Base-by-base conservation (phyloP, 2,888 invertebrate species). In the Eupithecia exiguata region DNA sequence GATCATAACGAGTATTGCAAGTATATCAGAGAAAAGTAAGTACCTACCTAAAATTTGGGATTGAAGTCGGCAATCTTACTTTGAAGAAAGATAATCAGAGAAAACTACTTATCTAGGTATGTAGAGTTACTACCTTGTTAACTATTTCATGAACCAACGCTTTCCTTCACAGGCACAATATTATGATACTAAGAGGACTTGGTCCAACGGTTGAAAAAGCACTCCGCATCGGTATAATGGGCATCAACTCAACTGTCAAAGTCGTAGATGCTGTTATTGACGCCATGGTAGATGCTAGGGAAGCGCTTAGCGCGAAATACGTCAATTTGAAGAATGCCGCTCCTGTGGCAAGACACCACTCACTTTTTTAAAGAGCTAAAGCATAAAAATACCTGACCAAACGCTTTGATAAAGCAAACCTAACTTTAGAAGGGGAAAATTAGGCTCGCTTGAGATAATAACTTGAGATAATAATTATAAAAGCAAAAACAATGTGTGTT, bases 151-250 rank as follows among this genome's bases (percentile, higher is more conserved):
- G 49, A 49, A 49, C 9, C 3, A n/a, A n/a, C 6, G 3, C 49
- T 72, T 67, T 66, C 18, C 69, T 72, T 81, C 76, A 40, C 87
- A 94, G 94, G 18, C 87, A 93, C 79, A 89, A 91, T 74, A 95
- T 98, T 46, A 96, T 98, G 85, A 96, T 99, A 75, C 96, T 97
- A 79, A 97, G 97, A 7, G 98, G 98, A 0, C 90, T 98, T 21
- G 98, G 98, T 0, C 97, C 97, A 0, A 97, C 98, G 0, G 95
- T 92, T 0, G 97, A 97, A 40, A 96, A 97, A 83, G 95, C 98
- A 0, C 96, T 98, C 83, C 96, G 98, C 18, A 96, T 99, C 77
- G 98, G 99, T 1, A 89, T 98, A n/a, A 97, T 99, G 97, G 98
- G 98, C 4, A 92, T 92, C 49, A 94, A 92, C 82, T 86, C 92